Base-by-base conservation (phyloP, 1,140 invertebrate species). In the Pissodes strobi region DNA sequence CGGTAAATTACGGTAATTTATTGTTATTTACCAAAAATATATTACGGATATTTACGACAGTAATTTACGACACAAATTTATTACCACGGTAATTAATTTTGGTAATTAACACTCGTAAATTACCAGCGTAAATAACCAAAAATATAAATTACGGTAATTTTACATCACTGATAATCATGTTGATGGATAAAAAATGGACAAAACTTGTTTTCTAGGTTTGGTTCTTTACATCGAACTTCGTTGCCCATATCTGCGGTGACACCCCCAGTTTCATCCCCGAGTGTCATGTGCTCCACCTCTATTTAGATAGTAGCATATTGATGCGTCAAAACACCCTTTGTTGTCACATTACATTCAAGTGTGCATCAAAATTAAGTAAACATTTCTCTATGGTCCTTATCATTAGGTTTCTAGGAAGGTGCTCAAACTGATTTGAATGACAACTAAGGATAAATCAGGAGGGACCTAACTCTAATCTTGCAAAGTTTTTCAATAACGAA, bases 311-410 rank as follows among this genome's bases (percentile, higher is more conserved):
- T 48, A 57, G 60, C 69, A 64, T 71, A 71, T 66, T 66, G 67
- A 71, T 45, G 69, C 55, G 69, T 71, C 69, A 69, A 71, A 69
- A 71, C 46, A 71, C 43, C 66, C 52, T 66, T 71, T 71, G 69
- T 71, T 62, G 25, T 55, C 66, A 64, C 64, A 66, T 71, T 69
- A 69, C 49, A 51, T 43, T 68, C 60, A 64, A 71, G 67, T 69
- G 69, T 53, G 61, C 69, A 69, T 69, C 49, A 56, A 68, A 71
- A 71, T 66, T 66, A 63, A 68, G 61, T 71, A 69, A 69, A 69
- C 69, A 64, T 30, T 56, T 8, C 10, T 39, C 2, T 15, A 55
- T 37, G 46, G 12, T 56, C 2, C 27, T 37, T 52, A 43, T 56
- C 34, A 25, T 22, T 12, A 41, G 23, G 13, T 43, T 60, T 51